These are phyloP conservation scores for Phyllotreta cruciferae DNA, from an alignment of 2,888 invertebrate species.

Conservation along the genomic window DNA sequence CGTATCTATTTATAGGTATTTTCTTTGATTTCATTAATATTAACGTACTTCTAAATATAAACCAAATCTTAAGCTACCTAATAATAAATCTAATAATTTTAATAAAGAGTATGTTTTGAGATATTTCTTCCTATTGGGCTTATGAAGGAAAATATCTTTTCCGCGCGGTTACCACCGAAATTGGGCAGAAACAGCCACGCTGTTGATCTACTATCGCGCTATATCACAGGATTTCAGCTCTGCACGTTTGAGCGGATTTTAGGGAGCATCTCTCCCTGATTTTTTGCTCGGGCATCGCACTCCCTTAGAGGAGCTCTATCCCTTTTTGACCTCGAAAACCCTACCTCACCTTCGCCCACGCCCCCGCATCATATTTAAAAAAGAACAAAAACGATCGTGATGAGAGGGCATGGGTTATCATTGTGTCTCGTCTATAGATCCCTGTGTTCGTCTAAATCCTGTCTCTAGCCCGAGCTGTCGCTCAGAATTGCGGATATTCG, in stretches of 20 bases:
- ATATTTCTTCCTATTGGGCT: too few species aligned
- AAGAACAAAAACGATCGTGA: conserved; percentile 12
- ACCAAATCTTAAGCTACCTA: too few species aligned
- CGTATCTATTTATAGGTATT: too few species aligned
- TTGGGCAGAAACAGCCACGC: conserved; percentile 45
- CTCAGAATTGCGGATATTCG: conserved; percentile 42
- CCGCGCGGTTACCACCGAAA: conserved; percentile 19
- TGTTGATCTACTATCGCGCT: conserved; percentile 47
- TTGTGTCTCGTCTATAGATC: conserved; percentile 81
- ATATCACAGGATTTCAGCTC: conserved; percentile 53
- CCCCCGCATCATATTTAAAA: conserved; percentile 8
- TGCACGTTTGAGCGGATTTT: conserved; percentile 55
- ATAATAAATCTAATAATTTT: too few species aligned
- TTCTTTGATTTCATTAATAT: too few species aligned
- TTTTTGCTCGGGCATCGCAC: conserved; percentile 59
- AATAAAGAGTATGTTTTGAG: too few species aligned
- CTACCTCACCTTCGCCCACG: conserved; percentile 25
- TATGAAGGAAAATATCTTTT: conserved; percentile 7
- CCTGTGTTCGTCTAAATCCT: conserved; percentile 86
- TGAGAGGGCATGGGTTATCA: conserved; percentile 63
- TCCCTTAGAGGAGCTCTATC: conserved; percentile 55
- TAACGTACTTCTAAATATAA: too few species aligned
- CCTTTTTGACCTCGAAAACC: conserved; percentile 31
- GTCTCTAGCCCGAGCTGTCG: conserved; percentile 61
- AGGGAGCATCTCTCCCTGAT: conserved; percentile 47